Evolutionary conservation across 1,140 invertebrate species (phyloP).

Genomic region (Zaprionus vittiger): DNA sequence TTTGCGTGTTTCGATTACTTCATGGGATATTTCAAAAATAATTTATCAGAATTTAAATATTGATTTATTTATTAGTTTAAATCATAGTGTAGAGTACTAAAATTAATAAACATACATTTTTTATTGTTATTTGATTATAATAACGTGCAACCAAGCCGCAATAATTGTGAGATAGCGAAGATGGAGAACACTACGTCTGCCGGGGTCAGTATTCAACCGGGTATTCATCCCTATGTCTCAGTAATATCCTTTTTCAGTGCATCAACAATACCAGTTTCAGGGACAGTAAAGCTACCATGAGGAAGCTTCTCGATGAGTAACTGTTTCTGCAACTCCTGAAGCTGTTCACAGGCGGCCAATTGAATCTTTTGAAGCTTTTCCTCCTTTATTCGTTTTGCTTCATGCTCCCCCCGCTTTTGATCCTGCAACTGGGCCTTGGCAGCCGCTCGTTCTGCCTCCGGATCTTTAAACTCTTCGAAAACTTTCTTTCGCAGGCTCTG

Average conservation of each 20-base stretch:
- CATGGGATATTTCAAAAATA: not conserved
- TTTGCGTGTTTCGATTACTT: not conserved
- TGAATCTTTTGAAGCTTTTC: constrained; percentile 65
- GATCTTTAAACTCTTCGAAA: constrained; percentile 65
- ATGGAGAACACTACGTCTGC: not conserved
- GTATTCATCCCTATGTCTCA: not conserved
- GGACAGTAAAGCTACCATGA: constrained; percentile 52
- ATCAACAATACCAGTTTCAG: constrained; percentile 40
- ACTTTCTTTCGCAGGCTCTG: constrained; percentile 48
- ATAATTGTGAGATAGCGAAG: not conserved
- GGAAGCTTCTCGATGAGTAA: constrained; percentile 47
- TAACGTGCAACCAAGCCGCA: not conserved
- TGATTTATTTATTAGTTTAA: not conserved
- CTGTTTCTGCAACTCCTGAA: constrained; percentile 64
- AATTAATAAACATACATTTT: not conserved
- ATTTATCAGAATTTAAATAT: not conserved
- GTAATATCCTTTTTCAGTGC: constrained; percentile 37
- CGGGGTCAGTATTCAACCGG: not conserved
- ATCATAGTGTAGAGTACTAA: not conserved
- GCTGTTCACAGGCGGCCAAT: constrained; percentile 68
- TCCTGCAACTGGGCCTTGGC: constrained; percentile 67
- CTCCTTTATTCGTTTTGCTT: constrained; percentile 64
- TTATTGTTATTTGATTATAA: not conserved
- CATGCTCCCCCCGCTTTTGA: constrained; percentile 68
- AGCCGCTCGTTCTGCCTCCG: constrained; percentile 65